Evolutionary conservation across 2,888 invertebrate species (phyloP).

Genomic region (Gastracanthus pulcherrimus): DNA sequence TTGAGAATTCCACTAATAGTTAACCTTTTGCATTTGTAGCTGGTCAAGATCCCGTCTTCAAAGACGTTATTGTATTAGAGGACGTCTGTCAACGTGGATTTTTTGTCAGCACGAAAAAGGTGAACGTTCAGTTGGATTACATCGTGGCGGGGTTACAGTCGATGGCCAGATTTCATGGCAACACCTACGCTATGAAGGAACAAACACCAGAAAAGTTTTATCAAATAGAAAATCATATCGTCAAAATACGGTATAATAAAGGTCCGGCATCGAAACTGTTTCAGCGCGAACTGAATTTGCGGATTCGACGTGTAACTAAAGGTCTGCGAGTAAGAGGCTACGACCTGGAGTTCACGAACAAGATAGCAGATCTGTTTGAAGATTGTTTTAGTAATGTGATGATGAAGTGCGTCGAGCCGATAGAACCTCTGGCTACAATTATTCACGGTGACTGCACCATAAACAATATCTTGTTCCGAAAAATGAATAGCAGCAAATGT

Average conservation of each 20-base stretch:
- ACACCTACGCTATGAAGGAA: slow-evolving; percentile 68
- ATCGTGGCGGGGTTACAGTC: slow-evolving; percentile 65
- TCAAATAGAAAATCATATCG: slow-evolving; percentile 58
- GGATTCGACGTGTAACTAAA: slow-evolving; percentile 38
- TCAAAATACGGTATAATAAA: slow-evolving; percentile 58
- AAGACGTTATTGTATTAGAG: slow-evolving; percentile 65
- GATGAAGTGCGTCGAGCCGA: slow-evolving; percentile 54
- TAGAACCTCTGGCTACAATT: slow-evolving; percentile 69
- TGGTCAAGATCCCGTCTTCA: slow-evolving; percentile 41
- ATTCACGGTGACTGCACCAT: slow-evolving; percentile 72
- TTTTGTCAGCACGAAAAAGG: slow-evolving; percentile 48
- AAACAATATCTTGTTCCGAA: slow-evolving; percentile 68
- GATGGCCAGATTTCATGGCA: slow-evolving; percentile 69
- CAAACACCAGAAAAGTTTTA: slow-evolving; percentile 60
- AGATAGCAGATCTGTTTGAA: slow-evolving; percentile 59
- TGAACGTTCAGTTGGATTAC: slow-evolving; percentile 64
- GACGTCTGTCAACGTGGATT: slow-evolving; percentile 65
- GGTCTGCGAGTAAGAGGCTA: slow-evolving; percentile 61
- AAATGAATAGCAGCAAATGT: background rate
- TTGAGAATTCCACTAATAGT: too few species aligned
- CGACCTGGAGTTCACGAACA: slow-evolving; percentile 64
- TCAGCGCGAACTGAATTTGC: too few species aligned
- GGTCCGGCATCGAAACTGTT: background rate
- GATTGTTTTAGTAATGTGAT: slow-evolving; percentile 60
- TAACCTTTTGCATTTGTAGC: slow-evolving; percentile 20